Evolutionary conservation across 2,888 invertebrate genomes (phyloP), one percentile per base, ranked within the genome.

Genomic region (Sinelater perroti): DNA sequence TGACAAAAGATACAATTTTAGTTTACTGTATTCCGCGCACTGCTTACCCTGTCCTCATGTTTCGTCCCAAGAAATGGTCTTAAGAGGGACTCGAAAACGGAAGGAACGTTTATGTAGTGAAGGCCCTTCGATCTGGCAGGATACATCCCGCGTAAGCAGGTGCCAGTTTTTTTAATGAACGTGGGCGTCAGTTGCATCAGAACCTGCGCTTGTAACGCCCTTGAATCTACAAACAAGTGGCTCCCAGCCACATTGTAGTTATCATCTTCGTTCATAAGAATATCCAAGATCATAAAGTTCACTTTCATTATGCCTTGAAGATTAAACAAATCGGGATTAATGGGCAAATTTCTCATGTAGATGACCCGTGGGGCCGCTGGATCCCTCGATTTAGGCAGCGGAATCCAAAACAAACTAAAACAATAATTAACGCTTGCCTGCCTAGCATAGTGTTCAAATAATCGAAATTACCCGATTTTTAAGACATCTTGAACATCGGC

Each of bases 221-320:
- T 74, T 71, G 86, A 74, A 68, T 88, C 88, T 36, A 86, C 75
- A 18, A 88, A 70, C 4, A 82, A 76, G 20, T 83, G 76, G 74
- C 81, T 70, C 1, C 85, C 85, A 54, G 79, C 72, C 3, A 85
- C 75, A 33, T 80, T 74, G 18, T 80, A 80, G 63, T 83, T 80
- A 70, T 88, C 87, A 66, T 87, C 86, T 67, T 86, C 86, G n/a
- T 82, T 66, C 63, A 87, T 66, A 47, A 82, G 67, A 55, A 86
- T 82, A 66, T 87, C 87, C 57, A 81, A 79, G 31, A 85, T 72
- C 78, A 86, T 82, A 7, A 20, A 20, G 14, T 40, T 40, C 2
- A 40, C 40, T 40, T 21, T 40, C 40, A 40, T 40, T 11, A 11
- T 2, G 6, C 7, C 14, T 10, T 8, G 2, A 2, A 11, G 24